Evolutionary conservation across 1,140 invertebrate species (phyloP).

Genomic region (Drosophila nasuta): DNA sequence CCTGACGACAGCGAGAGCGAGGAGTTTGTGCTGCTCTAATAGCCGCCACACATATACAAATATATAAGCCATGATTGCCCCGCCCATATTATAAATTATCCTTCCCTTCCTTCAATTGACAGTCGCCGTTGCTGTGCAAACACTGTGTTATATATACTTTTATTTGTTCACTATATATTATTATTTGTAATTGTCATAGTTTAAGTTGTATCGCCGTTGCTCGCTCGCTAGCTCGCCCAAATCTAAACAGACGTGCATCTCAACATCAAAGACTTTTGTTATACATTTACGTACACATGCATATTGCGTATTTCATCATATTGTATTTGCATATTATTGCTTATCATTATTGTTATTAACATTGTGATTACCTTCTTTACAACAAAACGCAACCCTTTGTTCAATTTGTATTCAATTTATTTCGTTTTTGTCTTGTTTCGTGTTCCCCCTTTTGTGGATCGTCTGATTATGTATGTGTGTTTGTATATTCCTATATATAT

Average conservation of each 20-base stretch:
- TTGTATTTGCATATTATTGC: conserved; percentile 48
- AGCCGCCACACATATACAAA: not conserved
- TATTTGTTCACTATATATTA: conserved; percentile 45
- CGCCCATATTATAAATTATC: conserved; percentile 9
- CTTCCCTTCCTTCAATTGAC: conserved; percentile 2
- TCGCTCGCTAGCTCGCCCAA: conserved; percentile 63
- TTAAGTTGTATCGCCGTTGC: conserved; percentile 51
- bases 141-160: conserved; percentile 68
- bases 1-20: conserved; percentile 90
- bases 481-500: conserved; percentile 57
- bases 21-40: conserved; percentile 88
- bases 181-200: conserved; percentile 16
- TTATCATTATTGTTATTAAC: conserved; percentile 12
- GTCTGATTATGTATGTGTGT: conserved; percentile 21
- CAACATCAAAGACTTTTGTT: conserved; percentile 80
- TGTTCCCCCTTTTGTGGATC: conserved; percentile 5
- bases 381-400: conserved; percentile 17
- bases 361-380: conserved; percentile 38
- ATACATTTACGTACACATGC: conserved; percentile 55
- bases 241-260: conserved; percentile 65
- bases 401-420: conserved; percentile 29
- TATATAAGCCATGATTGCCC: conserved; percentile 30
- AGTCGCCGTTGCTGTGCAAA: conserved; percentile 39
- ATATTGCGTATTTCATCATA: conserved; percentile 46
- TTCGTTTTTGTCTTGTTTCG: conserved; percentile 18